Evolutionary conservation across 2,888 invertebrate species (phyloP).

Genomic region (Cantharis rufa): DNA sequence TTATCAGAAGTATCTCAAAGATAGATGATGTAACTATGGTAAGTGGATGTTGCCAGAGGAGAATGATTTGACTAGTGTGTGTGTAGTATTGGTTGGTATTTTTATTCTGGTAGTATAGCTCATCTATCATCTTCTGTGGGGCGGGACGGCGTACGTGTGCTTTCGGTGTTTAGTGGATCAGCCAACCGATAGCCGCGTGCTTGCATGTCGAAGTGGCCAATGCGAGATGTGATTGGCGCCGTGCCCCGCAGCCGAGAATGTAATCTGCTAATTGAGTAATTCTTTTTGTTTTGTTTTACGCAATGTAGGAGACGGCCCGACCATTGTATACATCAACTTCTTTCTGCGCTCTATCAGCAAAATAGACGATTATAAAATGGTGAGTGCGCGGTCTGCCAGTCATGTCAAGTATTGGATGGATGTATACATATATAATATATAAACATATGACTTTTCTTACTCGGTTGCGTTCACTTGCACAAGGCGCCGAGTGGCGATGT

Average conservation of each 20-base stretch:
- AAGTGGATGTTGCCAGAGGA: constrained; percentile 64
- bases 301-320: constrained; percentile 77
- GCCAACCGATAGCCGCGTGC: constrained; percentile 40
- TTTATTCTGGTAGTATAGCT: constrained; percentile 31
- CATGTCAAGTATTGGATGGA: constrained; percentile 55
- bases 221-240: constrained; percentile 55
- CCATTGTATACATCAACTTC: constrained; percentile 91
- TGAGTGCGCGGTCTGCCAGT: constrained; percentile 69
- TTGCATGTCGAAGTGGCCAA: constrained; percentile 50
- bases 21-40: constrained; percentile 99
- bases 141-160: constrained; percentile 47
- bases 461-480: constrained; percentile 51
- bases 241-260: constrained; percentile 47
- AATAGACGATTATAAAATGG: constrained; percentile 99
- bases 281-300: constrained; percentile 55
- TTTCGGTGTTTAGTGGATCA: constrained; percentile 43
- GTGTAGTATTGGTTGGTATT: constrained; percentile 47
- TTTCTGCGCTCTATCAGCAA: constrained; percentile 97
- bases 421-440: constrained; percentile 35
- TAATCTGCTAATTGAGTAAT: constrained; percentile 34
- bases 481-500: constrained; percentile 47
- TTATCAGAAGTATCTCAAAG: constrained; percentile 98
- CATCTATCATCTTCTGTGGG: constrained; percentile 38
- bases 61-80: constrained; percentile 42
- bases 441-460: constrained; percentile 26